phyloP scores from a whole-genome alignment of 2,888 invertebrate species.

The Leptura quadrifasciata region DNA sequence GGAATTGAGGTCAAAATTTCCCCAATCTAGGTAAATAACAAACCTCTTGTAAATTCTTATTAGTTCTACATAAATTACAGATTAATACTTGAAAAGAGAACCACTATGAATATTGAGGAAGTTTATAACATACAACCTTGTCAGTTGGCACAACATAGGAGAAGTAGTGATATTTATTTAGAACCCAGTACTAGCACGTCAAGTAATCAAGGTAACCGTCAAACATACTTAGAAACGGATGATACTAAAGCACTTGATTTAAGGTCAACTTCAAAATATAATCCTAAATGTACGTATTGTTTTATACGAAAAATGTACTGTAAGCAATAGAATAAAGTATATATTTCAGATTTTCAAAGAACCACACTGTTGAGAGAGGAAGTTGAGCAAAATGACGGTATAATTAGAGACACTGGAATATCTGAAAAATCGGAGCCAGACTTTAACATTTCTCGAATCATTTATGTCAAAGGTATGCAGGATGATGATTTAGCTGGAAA shows the following conservation, averaged over 20 bases:
- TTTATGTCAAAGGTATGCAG: slow-evolving; percentile 78
- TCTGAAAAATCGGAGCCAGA: slow-evolving; percentile 58
- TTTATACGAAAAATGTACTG: not conserved
- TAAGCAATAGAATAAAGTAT: not conserved
- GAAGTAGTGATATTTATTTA: slow-evolving; percentile 70
- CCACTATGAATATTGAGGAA: slow-evolving; percentile 46
- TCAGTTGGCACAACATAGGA: slow-evolving; percentile 57
- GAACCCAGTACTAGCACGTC: slow-evolving; percentile 58
- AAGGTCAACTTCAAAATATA: not conserved
- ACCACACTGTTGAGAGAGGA: slow-evolving; percentile 53
- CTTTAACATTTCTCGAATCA: slow-evolving; percentile 72
- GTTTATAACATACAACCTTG: slow-evolving; percentile 54
- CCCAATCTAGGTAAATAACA: slow-evolving; percentile 44
- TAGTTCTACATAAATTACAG: slow-evolving; percentile 35
- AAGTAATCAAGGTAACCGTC: slow-evolving; percentile 31
- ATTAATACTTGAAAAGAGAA: slow-evolving; percentile 49
- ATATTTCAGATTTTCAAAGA: slow-evolving; percentile 42
- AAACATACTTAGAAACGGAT: slow-evolving; percentile 49
- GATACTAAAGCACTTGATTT: slow-evolving; percentile 30
- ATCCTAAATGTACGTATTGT: not conserved
- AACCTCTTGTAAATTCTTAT: not conserved
- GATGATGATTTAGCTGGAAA: slow-evolving; percentile 85
- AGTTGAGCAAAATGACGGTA: slow-evolving; percentile 53
- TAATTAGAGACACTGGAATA: slow-evolving; percentile 50
- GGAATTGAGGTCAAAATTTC: slow-evolving; percentile 42